Conservation (phyloP, 2,797 vertebrate species). For the Parambassis ranga region DNA sequence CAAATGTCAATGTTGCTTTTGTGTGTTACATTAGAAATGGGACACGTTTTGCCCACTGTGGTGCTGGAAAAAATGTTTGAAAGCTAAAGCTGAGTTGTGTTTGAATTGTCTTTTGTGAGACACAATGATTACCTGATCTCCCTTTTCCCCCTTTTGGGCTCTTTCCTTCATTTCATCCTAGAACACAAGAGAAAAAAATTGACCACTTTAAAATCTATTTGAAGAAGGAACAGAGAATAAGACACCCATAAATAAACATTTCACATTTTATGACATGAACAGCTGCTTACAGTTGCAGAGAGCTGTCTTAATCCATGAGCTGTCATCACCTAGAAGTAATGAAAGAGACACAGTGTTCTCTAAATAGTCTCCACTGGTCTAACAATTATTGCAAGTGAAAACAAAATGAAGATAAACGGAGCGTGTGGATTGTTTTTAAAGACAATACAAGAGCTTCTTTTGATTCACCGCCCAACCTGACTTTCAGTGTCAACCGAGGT, state of each 20-base stretch:
- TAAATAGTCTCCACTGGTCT: constrained; percentile 11
- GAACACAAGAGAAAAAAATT: constrained; percentile 47
- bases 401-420: not conserved
- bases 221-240: not conserved
- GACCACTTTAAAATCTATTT: constrained; percentile 19
- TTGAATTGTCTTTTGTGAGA: not conserved
- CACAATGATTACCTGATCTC: constrained; percentile 82
- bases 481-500: not conserved
- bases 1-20: constrained; percentile 36
- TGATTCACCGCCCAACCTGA: not conserved
- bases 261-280: constrained; percentile 7
- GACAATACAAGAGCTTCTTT: not conserved
- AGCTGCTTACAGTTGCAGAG: constrained; percentile 77
- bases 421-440: not conserved
- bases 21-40: constrained; percentile 10
- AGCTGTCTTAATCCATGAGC: constrained; percentile 81
- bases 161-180: constrained; percentile 71
- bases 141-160: constrained; percentile 85
- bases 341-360: constrained; percentile 43
- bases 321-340: constrained; percentile 77
- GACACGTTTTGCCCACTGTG: not conserved
- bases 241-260: not conserved
- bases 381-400: constrained; percentile 5
- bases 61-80: constrained; percentile 7
- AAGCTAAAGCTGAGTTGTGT: constrained; percentile 4